phyloP scores from a whole-genome alignment of 1,140 invertebrate genomes.

The Eueides isabella region DNA sequence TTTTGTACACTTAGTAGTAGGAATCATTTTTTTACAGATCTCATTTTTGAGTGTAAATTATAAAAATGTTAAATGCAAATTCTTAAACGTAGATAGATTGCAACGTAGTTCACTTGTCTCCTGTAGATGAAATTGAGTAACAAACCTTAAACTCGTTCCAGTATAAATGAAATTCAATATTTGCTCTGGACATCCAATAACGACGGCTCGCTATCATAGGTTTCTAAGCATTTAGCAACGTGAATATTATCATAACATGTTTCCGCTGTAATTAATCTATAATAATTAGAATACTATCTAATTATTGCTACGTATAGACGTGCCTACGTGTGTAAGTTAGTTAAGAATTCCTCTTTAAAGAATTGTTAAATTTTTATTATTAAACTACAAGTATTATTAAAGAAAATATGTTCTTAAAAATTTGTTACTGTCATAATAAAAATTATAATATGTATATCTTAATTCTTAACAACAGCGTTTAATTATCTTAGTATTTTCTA shows the following conservation, averaged over 20 bases:
- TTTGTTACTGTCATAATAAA: no score
- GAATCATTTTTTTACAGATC: background rate
- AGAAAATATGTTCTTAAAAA: no score
- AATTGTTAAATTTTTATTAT: no score
- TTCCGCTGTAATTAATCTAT: conserved; percentile 40
- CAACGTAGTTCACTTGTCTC: conserved; percentile 24
- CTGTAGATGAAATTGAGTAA: conserved; percentile 50
- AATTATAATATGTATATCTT: no score
- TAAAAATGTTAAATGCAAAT: background rate
- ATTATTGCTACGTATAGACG: background rate
- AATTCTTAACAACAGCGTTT: background rate
- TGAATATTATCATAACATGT: conserved; percentile 40
- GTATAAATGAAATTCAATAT: conserved; percentile 63
- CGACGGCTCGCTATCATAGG: conserved; percentile 41
- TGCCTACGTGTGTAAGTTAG: background rate
- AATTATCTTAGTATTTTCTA: background rate
- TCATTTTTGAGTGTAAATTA: background rate
- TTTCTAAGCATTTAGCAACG: conserved; percentile 47
- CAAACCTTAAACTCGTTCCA: conserved; percentile 56
- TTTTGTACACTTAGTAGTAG: no score
- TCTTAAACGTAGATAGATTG: background rate
- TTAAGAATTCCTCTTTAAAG: background rate
- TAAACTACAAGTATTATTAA: no score
- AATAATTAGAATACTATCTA: conserved; percentile 39
- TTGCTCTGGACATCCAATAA: conserved; percentile 58